phyloP scores from a whole-genome alignment of 2,888 invertebrate genomes.

The Uloborus plumipes region DNA sequence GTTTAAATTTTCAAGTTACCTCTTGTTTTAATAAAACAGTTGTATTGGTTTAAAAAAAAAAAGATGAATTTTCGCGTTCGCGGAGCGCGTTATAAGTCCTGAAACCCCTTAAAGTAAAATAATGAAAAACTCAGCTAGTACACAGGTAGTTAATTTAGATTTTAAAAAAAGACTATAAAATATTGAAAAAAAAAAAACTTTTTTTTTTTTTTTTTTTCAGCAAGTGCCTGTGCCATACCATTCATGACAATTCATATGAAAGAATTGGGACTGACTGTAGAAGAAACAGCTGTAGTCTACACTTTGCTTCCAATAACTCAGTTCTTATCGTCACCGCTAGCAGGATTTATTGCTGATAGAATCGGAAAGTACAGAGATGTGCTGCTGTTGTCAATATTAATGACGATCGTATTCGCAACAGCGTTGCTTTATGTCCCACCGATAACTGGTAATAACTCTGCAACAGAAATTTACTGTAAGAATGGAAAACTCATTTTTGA shows the following conservation, averaged over 20 bases:
- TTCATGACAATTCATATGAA: slow-evolving; percentile 93
- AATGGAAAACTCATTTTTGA: too few species aligned
- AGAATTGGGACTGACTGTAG: slow-evolving; percentile 86
- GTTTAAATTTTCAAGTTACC: too few species aligned
- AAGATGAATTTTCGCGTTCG: too few species aligned
- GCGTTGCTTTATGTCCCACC: slow-evolving; percentile 76
- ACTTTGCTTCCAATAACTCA: slow-evolving; percentile 87
- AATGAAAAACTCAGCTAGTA: too few species aligned
- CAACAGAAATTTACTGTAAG: too few species aligned
- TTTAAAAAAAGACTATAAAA: background rate
- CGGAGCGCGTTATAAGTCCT: too few species aligned
- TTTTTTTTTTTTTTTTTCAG: slow-evolving; percentile 73
- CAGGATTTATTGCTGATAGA: slow-evolving; percentile 82
- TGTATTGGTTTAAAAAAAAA: too few species aligned
- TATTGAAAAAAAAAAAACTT: too few species aligned
- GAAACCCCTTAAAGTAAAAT: too few species aligned
- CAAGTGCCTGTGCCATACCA: slow-evolving; percentile 85
- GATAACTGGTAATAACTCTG: background rate
- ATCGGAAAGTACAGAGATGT: slow-evolving; percentile 88
- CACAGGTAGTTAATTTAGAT: too few species aligned
- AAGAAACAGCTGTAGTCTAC: slow-evolving; percentile 89
- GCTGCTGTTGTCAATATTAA: slow-evolving; percentile 81
- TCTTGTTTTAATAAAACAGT: too few species aligned
- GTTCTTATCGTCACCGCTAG: slow-evolving; percentile 86
- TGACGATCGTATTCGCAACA: slow-evolving; percentile 85